phyloP scores from a whole-genome alignment of 2,113 vertebrate genomes.

The Tinamus guttatus region DNA sequence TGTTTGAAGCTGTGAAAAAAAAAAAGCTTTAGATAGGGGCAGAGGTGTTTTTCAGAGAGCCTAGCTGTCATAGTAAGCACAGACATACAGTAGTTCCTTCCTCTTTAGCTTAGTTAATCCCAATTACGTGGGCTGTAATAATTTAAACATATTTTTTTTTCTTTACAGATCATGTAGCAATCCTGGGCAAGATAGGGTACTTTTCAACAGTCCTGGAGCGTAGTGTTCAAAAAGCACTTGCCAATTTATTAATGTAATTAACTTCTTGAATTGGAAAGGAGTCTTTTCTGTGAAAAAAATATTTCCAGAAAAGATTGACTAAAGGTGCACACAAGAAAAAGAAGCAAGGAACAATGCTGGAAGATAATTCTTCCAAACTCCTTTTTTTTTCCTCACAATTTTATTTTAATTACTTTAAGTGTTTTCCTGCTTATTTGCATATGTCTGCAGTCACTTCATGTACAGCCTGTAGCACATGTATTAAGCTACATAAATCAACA shows the following conservation, averaged over 20 bases:
- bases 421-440: background rate
- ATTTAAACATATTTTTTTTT: conserved; percentile 51
- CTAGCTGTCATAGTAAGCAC: conserved; percentile 86
- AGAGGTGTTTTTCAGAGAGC: conserved; percentile 81
- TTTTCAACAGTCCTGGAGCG: conserved; percentile 47
- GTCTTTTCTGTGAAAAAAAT: background rate
- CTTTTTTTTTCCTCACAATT: background rate
- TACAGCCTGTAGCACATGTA: background rate
- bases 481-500: conserved; percentile 2
- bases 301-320: background rate
- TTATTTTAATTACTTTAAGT: background rate
- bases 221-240: conserved; percentile 74
- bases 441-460: background rate
- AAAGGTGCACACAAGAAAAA: background rate
- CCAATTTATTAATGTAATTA: conserved; percentile 63
- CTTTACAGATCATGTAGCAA: conserved; percentile 40
- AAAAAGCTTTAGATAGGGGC: conserved; percentile 74
- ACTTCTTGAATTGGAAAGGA: conserved; percentile 55
- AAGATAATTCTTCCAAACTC: background rate
- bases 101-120: conserved; percentile 91
- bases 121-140: conserved; percentile 87
- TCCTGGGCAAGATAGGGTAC: conserved; percentile 45
- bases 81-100: conserved; percentile 85
- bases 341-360: background rate
- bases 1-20: conserved; percentile 78